These are phyloP conservation scores for Tricholauxania praeusta DNA, from an alignment of 2,888 invertebrate genomes.

Conservation along the genomic window DNA sequence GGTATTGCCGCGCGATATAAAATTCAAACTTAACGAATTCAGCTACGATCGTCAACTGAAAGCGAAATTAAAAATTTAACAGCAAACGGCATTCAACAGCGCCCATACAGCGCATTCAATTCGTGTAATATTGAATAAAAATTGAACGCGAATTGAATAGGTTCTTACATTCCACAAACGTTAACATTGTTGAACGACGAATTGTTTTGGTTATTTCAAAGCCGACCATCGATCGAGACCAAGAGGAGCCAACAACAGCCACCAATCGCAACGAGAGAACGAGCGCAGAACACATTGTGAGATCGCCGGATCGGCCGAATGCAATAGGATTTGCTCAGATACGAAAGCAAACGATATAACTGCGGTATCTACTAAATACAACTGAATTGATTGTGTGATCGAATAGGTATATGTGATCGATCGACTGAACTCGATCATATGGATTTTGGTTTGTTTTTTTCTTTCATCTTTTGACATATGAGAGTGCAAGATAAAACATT, in stretches of 20 bases:
- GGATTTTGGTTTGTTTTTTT: neutral
- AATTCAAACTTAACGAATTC: constrained; percentile 59
- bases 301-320: constrained; percentile 29
- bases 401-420: constrained; percentile 45
- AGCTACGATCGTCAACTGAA: constrained; percentile 63
- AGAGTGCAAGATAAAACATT: no score
- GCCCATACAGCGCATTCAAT: constrained; percentile 36
- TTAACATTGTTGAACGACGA: neutral
- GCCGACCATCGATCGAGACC: constrained; percentile 16
- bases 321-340: no score
- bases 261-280: constrained; percentile 32
- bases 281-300: constrained; percentile 40
- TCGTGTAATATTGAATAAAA: constrained; percentile 10
- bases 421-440: neutral
- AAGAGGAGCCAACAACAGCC: constrained; percentile 39
- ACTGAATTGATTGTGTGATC: constrained; percentile 47
- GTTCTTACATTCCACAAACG: constrained; percentile 37
- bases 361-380: constrained; percentile 41
- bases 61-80: constrained; percentile 54
- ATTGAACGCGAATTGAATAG: constrained; percentile 25
- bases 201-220: constrained; percentile 4
- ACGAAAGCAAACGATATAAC: constrained; percentile 11
- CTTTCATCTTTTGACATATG: no score
- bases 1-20: constrained; percentile 30
- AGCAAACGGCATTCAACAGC: constrained; percentile 22